Evolutionary conservation across 2,113 vertebrate genomes (phyloP), one percentile per base, ranked within the genome.

Genomic region (Cyprinus carpio): DNA sequence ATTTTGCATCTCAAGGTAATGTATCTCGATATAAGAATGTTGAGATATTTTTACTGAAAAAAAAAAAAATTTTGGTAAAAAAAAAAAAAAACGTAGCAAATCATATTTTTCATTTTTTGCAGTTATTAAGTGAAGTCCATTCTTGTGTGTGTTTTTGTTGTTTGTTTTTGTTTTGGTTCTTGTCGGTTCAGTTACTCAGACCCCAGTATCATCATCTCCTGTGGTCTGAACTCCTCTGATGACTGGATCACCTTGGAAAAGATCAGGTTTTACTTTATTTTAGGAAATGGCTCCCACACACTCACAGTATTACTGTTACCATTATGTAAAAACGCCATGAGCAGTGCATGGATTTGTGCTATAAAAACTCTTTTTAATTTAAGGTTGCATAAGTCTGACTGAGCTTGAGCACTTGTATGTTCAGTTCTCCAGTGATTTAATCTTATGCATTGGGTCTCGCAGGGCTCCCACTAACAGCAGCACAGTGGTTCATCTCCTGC

Each of bases 141-240:
- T 64, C 60, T 13, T 82, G 72, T 80, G 85, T 82, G 60, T 65
- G 31, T 4, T 1, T 64, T 72, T 11, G 29, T 82, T 65, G 2
- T 78, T 65, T 93, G 98, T 98, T 80, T 99, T 98, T 0, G 98
- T 80, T 99, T 98, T 0, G 98, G 98, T 77, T 96, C 97, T 0
- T 99, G 98, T 86, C 96, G 96, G 71, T 99, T 97, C 88, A 99
- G 97, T 92, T 99, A 97, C 89, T 97, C 97, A 54, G 98, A 99
- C 91, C 97, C 98, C 89, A 95, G 91, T 91, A 98, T 99, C 92
- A 92, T 92, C 0, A 96, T 99, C 85, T 97, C 96, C 37, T 99
- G 96, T 89, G 94, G 96, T 86, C 96, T 95, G 90, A 96, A 97
- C 91, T 94, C 91, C 87, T 96, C 96, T 58, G 94, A 95, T 69